Conservation (phyloP, 2,797 vertebrate species). For the Alca torda region DNA sequence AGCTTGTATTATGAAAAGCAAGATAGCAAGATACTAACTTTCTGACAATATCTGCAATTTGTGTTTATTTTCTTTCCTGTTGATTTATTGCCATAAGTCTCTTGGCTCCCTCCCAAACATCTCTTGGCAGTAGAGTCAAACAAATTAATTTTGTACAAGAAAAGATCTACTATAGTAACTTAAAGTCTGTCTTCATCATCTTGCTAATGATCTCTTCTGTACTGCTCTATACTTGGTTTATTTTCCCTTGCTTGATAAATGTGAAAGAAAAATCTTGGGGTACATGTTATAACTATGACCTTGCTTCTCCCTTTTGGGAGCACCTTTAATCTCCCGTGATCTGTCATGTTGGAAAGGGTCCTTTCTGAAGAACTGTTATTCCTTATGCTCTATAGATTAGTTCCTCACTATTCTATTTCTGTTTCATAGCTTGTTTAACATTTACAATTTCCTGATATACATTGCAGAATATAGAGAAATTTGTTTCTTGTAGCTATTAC, state of each 20-base stretch:
- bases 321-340: background rate
- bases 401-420: background rate
- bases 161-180: constrained; percentile 66
- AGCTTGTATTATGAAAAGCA: constrained; percentile 41
- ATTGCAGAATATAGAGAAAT: background rate
- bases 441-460: background rate
- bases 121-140: constrained; percentile 70
- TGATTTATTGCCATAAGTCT: constrained; percentile 75
- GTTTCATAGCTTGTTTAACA: background rate
- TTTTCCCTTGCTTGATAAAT: constrained; percentile 35
- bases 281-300: background rate
- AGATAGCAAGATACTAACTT: constrained; percentile 50
- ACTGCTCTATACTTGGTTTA: constrained; percentile 35
- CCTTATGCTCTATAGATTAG: background rate
- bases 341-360: background rate
- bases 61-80: constrained; percentile 73
- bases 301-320: background rate
- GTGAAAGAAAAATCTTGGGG: constrained; percentile 29
- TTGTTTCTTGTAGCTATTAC: background rate
- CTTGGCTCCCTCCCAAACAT: constrained; percentile 70
- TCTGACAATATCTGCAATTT: constrained; percentile 67
- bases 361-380: background rate
- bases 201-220: constrained; percentile 61
- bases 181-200: constrained; percentile 68
- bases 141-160: constrained; percentile 75